Base-by-base conservation (phyloP, 2,113 vertebrate species). In the Orthonyx spaldingii region DNA sequence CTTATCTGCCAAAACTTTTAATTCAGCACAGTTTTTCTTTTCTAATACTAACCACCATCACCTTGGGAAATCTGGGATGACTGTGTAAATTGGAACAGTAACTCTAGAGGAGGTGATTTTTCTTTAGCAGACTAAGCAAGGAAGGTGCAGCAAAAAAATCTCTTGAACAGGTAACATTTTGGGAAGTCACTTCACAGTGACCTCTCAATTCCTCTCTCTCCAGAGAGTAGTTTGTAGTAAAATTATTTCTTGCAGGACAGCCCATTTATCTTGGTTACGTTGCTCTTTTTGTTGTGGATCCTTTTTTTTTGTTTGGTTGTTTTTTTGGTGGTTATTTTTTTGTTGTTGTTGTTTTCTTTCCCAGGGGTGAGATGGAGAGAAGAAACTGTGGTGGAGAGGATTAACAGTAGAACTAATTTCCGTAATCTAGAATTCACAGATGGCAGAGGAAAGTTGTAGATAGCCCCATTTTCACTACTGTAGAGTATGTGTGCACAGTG, bases 401-500 rank as follows among this genome's bases (percentile, higher is more conserved):
- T 69, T 94, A 86, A 66, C 18, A 61, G 21, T 20, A 70, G 21
- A 53, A 46, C 33, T n/a, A 28, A 23, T 32, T 92, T 89, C 66
- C 68, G 61, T 49, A 53, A 57, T 9, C 30, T 68, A 8, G 47
- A 57, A 60, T 83, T 93, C 71, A 72, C 23, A 56, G 69, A 16
- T 60, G 41, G 9, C 18, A 76, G 37, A 76, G 41, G n/a, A 33
- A 65, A 61, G 50, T 59, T 32, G 21, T 7, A 20, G 55, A 37
- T 27, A 32, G 20, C 19, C 32, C 21, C 1, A 1, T 47, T 69
- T 79, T 70, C 20, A 60, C 27, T 47, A 12, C 39, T 75, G 11
- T 68, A 12, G 18, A 39, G 33, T 32, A 17, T 0, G 0, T 35
- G 13, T 11, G 11, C 4, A 3, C 35, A 50, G 44, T 41, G 32